These are phyloP conservation scores for Pseudorectes ferrugineus DNA, from an alignment of 2,113 vertebrate species.

Conservation along the genomic window DNA sequence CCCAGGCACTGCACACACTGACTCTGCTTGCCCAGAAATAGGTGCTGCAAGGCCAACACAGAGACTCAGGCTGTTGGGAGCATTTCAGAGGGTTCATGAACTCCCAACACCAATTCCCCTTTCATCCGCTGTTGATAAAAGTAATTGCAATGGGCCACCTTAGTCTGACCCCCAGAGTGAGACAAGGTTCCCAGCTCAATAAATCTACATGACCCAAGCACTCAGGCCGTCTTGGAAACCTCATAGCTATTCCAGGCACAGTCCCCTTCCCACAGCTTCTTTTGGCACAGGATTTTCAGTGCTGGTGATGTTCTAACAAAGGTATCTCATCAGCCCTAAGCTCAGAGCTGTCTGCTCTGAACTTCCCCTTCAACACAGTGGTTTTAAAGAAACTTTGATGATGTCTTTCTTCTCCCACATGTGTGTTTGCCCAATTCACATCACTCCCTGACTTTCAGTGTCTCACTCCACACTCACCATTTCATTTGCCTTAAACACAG, in stretches of 20 bases:
- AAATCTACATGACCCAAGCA: not conserved
- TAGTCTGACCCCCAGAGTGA: not conserved
- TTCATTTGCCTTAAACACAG: not conserved
- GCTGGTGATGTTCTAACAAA: not conserved
- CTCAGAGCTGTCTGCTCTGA: not conserved
- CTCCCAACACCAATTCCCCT: not conserved
- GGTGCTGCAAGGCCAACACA: not conserved
- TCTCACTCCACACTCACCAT: not conserved
- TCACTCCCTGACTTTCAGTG: not conserved
- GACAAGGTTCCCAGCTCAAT: not conserved
- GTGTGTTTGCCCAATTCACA: not conserved
- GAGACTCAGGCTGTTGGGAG: not conserved
- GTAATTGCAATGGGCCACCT: not conserved
- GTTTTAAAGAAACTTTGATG: not conserved
- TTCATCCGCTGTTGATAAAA: not conserved
- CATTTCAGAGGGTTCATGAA: not conserved
- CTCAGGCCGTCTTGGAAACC: not conserved
- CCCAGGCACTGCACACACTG: not conserved
- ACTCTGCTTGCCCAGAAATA: not conserved
- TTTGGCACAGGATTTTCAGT: not conserved
- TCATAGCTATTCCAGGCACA: not conserved
- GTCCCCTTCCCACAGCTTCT: not conserved
- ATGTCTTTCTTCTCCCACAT: not conserved
- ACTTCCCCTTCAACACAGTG: not conserved
- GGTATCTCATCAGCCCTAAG: not conserved